Conservation (phyloP, 1,140 invertebrate genomes). For the Diorhabda carinulata region DNA sequence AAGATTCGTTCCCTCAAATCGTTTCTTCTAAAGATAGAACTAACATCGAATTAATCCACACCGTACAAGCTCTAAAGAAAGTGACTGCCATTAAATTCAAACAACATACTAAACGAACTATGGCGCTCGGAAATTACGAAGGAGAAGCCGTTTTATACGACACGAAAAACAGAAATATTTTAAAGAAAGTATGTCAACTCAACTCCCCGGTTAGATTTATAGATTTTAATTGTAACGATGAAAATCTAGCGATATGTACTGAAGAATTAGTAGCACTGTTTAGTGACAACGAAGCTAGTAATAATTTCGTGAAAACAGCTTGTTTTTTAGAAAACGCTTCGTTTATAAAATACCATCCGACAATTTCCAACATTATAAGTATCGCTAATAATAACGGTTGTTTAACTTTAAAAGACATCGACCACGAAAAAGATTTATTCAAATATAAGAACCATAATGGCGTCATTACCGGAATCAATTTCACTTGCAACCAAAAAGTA, state of each 20-base stretch:
- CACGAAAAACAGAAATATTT: conserved; percentile 30
- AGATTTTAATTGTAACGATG: conserved; percentile 28
- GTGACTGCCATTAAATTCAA: conserved; percentile 28
- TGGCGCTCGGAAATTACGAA: conserved; percentile 24
- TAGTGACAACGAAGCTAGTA: conserved; percentile 5
- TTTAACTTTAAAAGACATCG: conserved; percentile 30
- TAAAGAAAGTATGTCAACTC: conserved; percentile 24
- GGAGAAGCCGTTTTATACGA: conserved; percentile 33
- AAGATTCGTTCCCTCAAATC: conserved; percentile 29
- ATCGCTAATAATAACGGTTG: conserved; percentile 25
- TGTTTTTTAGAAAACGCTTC: conserved; percentile 8
- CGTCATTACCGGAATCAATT: conserved; percentile 27
- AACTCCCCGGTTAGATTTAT: conserved; percentile 19
- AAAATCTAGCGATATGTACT: conserved; percentile 12
- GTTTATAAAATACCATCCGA: conserved; percentile 26
- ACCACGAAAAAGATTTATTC: conserved; percentile 19
- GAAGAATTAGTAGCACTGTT: conserved; percentile 2
- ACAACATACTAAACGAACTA: conserved; percentile 24
- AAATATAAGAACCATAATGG: conserved; percentile 25
- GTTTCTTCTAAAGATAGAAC: conserved; percentile 28
- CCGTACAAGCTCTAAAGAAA: conserved; percentile 24
- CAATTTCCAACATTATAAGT: conserved; percentile 15
- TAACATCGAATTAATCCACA: conserved; percentile 27
- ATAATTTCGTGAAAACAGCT: conserved; percentile 13
- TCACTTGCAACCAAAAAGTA: conserved; percentile 25